Evolutionary conservation across 2,113 vertebrate genomes (phyloP).

Genomic region (Oncorhynchus keta): DNA sequence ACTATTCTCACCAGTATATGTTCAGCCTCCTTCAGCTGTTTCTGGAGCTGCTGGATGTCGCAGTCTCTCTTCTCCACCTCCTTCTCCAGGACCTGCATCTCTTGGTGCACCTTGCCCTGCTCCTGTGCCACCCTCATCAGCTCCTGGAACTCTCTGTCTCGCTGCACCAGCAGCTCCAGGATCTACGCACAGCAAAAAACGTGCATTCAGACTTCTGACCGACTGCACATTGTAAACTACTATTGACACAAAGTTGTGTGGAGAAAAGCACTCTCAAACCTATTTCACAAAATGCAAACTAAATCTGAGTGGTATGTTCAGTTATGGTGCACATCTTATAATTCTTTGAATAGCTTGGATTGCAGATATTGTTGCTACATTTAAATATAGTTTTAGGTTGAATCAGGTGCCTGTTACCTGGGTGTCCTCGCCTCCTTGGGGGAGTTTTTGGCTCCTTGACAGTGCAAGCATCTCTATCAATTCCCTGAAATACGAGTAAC

Average conservation of each 20-base stretch:
- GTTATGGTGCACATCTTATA: too few species aligned
- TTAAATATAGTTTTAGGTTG: too few species aligned
- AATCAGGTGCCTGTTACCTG: conserved; percentile 75
- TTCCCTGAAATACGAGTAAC: conserved; percentile 75
- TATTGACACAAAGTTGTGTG: too few species aligned
- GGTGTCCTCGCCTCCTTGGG: conserved; percentile 87
- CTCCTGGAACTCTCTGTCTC: conserved; percentile 92
- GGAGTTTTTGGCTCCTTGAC: conserved; percentile 91
- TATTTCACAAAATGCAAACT: too few species aligned
- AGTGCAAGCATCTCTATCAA: conserved; percentile 95
- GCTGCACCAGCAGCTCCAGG: conserved; percentile 90
- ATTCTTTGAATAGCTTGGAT: too few species aligned
- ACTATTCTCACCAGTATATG: conserved; percentile 87
- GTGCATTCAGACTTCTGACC: neutral
- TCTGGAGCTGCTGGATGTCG: conserved; percentile 96
- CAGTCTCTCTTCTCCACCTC: conserved; percentile 95
- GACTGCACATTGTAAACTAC: too few species aligned
- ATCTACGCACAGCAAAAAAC: conserved; percentile 67
- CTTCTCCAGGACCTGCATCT: conserved; percentile 94
- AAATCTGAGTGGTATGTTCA: too few species aligned
- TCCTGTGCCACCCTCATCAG: conserved; percentile 88
- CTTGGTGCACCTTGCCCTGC: conserved; percentile 90
- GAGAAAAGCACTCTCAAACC: too few species aligned
- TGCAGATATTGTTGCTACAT: too few species aligned
- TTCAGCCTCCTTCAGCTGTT: conserved; percentile 97